Conservation (phyloP, 2,797 vertebrate genomes). For the Bradypodion pumilum region DNA sequence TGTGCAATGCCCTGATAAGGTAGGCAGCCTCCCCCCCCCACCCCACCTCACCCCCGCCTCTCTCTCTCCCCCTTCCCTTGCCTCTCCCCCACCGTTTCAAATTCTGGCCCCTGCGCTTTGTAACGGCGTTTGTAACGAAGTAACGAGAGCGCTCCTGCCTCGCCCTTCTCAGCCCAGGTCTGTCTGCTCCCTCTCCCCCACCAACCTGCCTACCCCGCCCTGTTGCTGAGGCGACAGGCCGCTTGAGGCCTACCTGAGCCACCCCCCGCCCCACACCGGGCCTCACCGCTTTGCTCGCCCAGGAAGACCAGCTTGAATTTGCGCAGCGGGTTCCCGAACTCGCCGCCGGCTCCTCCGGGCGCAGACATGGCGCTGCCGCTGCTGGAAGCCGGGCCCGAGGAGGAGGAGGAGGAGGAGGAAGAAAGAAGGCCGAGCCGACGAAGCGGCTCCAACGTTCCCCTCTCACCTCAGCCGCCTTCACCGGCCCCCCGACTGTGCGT, state of each 20-base stretch:
- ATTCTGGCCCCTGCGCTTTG: too few relatives aligned
- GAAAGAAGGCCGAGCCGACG: not conserved
- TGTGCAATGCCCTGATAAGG: too few relatives aligned
- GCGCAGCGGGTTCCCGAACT: conserved; percentile 89
- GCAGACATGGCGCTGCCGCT: conserved; percentile 80
- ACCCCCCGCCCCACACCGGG: not conserved
- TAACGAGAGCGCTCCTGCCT: too few relatives aligned
- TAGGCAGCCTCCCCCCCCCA: too few relatives aligned
- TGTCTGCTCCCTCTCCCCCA: too few relatives aligned
- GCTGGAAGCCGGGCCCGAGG: not conserved
- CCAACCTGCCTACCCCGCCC: too few relatives aligned
- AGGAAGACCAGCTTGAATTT: conserved; percentile 90
- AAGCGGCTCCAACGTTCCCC: not conserved
- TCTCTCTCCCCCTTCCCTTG: too few relatives aligned
- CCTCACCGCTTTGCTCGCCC: conserved; percentile 88
- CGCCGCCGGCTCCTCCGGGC: conserved; percentile 84
- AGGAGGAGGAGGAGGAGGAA: accelerated
- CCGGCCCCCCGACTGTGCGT: not conserved
- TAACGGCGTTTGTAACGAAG: too few relatives aligned
- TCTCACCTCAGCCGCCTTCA: not conserved
- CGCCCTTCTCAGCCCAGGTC: too few relatives aligned
- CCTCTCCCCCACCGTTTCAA: too few relatives aligned
- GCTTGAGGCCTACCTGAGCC: not conserved
- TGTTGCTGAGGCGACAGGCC: too few relatives aligned
- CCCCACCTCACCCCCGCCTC: too few relatives aligned